Base-by-base conservation (phyloP, 2,888 invertebrate species). In the Harmothoe impar region DNA sequence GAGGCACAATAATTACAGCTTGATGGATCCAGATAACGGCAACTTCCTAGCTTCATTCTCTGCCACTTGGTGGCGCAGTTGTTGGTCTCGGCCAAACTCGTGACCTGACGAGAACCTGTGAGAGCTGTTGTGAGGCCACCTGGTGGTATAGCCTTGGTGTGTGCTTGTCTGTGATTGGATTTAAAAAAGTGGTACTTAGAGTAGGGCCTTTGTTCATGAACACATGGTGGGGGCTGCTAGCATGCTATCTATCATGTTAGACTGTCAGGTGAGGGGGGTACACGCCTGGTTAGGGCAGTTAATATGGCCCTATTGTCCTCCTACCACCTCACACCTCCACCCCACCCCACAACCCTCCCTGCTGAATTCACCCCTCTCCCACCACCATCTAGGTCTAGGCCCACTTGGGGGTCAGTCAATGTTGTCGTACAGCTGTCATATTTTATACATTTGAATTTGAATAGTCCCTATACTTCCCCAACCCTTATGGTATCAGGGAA, bases 161-260 rank as follows among this genome's bases (percentile, higher is more conserved):
- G 25, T 72, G 43, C 72, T n/a, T 25, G 25, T 72, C 72, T 72
- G 29, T 72, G 72, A 72, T 72, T 72, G 72, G 72, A 25, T 31
- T 29, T 20, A 3, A 29, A 72, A 72, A 72, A 72, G 3, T 72
- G 72, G 62, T 43, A 43, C 43, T 43, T 43, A 43, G 62, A 62
- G 62, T 62, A 62, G 62, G 20, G 62, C 3, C 7, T 29, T 72
- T 72, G 72, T 72, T n/a, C 1, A 25, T 31, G 72, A 3, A n/a
- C 29, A 72, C 72, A 29, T 72, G 72, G 29, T 15, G 62, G 62
- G 17, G n/a, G 62, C 62, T 62, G 62, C 62, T 62, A 72, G 72
- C 72, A 72, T 72, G 72, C 72, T 72, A 72, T 72, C 72, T 72
- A 72, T 72, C 72, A 72, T 72, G 72, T 72, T 25, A 72, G 31